phyloP scores from a whole-genome alignment of 2,888 invertebrate genomes.

The Drosophila gaucha region DNA sequence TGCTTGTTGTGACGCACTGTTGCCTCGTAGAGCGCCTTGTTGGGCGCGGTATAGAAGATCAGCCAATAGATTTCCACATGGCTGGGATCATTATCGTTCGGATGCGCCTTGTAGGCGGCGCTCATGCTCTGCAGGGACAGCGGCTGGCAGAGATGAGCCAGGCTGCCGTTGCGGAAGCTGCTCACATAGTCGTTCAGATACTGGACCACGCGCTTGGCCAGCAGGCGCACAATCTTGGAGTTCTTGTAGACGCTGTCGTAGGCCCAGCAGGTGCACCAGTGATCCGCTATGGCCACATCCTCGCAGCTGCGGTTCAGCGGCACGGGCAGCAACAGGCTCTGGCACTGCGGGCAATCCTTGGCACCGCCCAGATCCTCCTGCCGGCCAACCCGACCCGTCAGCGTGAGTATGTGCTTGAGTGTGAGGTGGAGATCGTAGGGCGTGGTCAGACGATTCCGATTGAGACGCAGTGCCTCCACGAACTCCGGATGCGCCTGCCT shows the following conservation, averaged over 20 bases:
- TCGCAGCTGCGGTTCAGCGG: constrained; percentile 88
- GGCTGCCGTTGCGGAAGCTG: constrained; percentile 76
- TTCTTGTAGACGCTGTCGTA: constrained; percentile 84
- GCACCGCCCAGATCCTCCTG: constrained; percentile 57
- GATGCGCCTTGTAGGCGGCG: constrained; percentile 85
- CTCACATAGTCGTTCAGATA: constrained; percentile 81
- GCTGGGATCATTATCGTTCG: constrained; percentile 27
- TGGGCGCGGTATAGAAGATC: constrained; percentile 89
- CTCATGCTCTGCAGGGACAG: constrained; percentile 86
- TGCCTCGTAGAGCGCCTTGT: constrained; percentile 89
- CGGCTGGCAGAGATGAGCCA: constrained; percentile 85
- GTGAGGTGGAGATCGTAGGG: constrained; percentile 92
- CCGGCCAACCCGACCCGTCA: constrained; percentile 85
- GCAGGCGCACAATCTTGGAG: constrained; percentile 86
- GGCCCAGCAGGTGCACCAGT: constrained; percentile 92
- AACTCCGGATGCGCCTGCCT: constrained; percentile 86
- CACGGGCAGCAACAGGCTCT: constrained; percentile 87
- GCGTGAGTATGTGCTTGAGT: constrained; percentile 87
- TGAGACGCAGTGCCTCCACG: constrained; percentile 86
- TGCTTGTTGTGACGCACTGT: constrained; percentile 86
- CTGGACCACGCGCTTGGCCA: constrained; percentile 84
- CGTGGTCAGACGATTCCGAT: constrained; percentile 89
- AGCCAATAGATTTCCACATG: constrained; percentile 87
- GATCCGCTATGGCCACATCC: constrained; percentile 88
- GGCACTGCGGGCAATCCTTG: constrained; percentile 88